Percentiles rank a stretch among this genome's conserved stretches.
These are phyloP conservation scores for Enteromius paludinosus DNA, from an alignment of 2,797 vertebrate genomes.

Conservation along the genomic window DNA sequence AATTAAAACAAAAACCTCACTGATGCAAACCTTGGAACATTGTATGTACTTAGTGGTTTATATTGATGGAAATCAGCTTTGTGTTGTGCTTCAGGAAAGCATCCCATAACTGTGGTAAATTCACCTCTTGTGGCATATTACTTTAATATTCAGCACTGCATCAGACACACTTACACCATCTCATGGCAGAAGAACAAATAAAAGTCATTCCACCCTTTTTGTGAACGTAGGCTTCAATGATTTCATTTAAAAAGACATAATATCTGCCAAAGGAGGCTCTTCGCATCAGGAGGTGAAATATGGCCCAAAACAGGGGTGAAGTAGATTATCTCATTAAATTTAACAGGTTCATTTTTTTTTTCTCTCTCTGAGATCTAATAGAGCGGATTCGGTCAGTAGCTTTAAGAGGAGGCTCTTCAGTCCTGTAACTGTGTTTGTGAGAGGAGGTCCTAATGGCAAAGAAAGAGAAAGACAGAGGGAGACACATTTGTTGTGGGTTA, in stretches of 20 bases:
- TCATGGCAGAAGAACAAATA: conserved; percentile 38
- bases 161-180: conserved; percentile 8
- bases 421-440: conserved; percentile 46
- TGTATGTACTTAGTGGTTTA: background rate
- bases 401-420: conserved; percentile 57
- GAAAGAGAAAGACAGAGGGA: conserved; percentile 50
- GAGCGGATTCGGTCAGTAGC: conserved; percentile 26
- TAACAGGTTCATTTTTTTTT: conserved; percentile 22
- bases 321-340: conserved; percentile 47
- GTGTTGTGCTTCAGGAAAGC: background rate
- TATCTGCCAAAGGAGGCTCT: conserved; percentile 11
- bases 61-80: background rate
- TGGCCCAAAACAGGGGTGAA: conserved; percentile 32
- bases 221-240: conserved; percentile 12
- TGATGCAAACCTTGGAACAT: background rate
- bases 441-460: conserved; percentile 24
- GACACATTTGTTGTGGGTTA: conserved; percentile 60
- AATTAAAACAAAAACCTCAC: no score
- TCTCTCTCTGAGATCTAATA: conserved; percentile 20
- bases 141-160: conserved; percentile 24
- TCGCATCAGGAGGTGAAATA: conserved; percentile 36
- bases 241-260: conserved; percentile 42
- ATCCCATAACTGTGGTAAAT: conserved; percentile 1
- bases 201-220: conserved; percentile 22
- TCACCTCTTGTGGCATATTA: conserved; percentile 6